Evolutionary conservation across 92 coral and sea anemone species (phyloP).

Genomic region (Parazoanthus atlanticus): DNA sequence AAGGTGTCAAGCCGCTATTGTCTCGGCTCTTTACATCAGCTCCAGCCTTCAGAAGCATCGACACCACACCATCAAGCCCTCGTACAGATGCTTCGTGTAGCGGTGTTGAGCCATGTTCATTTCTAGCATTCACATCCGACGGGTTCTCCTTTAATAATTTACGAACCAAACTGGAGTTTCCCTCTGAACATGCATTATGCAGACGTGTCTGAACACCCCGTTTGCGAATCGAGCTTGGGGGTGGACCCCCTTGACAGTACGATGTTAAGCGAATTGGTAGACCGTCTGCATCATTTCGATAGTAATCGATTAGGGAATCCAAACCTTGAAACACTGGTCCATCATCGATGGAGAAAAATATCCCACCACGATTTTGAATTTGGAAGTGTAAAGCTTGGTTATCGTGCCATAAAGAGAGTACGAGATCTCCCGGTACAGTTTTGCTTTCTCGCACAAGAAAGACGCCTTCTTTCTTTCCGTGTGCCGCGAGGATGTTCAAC

Average conservation of each 20-base stretch:
- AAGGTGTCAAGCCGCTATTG: slow-evolving; percentile 82
- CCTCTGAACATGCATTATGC: slow-evolving; percentile 81
- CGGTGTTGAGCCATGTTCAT: slow-evolving; percentile 88
- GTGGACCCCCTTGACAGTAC: slow-evolving; percentile 80
- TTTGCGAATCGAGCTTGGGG: slow-evolving; percentile 89
- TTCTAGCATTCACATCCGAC: slow-evolving; percentile 75
- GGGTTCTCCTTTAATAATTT: slow-evolving; percentile 76
- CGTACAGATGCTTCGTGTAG: slow-evolving; percentile 78
- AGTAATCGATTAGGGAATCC: slow-evolving; percentile 86
- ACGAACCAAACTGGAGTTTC: slow-evolving; percentile 73
- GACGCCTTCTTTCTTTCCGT: slow-evolving; percentile 90
- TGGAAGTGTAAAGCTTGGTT: slow-evolving; percentile 95
- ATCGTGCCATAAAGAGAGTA: slow-evolving; percentile 87
- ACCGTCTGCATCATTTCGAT: slow-evolving; percentile 91
- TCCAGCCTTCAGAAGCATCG: slow-evolving; percentile 71
- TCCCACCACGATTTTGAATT: slow-evolving; percentile 89
- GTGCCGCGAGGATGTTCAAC: slow-evolving; percentile 70
- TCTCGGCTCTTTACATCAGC: slow-evolving; percentile 92
- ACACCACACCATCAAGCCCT: slow-evolving; percentile 77
- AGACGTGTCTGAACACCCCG: slow-evolving; percentile 77
- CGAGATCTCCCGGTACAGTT: slow-evolving; percentile 85
- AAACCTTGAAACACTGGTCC: slow-evolving; percentile 94
- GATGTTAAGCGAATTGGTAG: slow-evolving; percentile 79
- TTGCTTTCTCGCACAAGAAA: slow-evolving; percentile 95
- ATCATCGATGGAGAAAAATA: slow-evolving; percentile 89